Percentiles rank a stretch among this genome's conserved stretches.
These are phyloP conservation scores for Drosophila anomalata DNA, from an alignment of 2,888 invertebrate species.

Conservation along the genomic window DNA sequence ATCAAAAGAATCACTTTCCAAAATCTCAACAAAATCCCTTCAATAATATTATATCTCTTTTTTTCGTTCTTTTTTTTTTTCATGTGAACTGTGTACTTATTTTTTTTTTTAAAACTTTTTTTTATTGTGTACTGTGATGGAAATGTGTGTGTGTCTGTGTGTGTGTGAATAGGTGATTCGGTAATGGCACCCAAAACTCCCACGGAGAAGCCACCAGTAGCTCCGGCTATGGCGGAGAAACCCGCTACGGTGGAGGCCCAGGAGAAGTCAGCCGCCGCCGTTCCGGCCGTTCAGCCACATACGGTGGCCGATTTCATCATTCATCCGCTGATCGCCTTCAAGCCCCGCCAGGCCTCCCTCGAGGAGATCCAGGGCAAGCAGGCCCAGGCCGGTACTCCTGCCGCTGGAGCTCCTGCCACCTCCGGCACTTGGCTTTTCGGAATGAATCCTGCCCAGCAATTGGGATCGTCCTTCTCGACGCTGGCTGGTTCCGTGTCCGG, in stretches of 20 bases:
- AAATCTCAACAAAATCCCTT: neutral
- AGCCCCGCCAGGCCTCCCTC: constrained; percentile 63
- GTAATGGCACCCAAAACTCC: constrained; percentile 21
- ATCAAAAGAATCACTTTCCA: neutral
- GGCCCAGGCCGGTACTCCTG: constrained; percentile 16
- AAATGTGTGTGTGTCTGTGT: neutral
- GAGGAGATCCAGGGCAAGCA: constrained; percentile 71
- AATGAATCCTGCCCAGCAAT: constrained; percentile 76
- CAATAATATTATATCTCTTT: constrained; percentile 21
- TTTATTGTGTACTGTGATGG: constrained; percentile 25
- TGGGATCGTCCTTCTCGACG: constrained; percentile 73
- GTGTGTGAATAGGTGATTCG: constrained; percentile 1
- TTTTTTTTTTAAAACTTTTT: constrained; percentile 18
- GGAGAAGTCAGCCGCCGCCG: constrained; percentile 10
- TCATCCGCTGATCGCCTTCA: constrained; percentile 79
- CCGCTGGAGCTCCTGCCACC: constrained; percentile 16
- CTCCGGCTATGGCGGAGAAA: constrained; percentile 40
- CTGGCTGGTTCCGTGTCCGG: constrained; percentile 80
- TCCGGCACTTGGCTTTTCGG: constrained; percentile 69
- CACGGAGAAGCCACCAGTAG: constrained; percentile 25
- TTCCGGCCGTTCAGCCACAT: constrained; percentile 58
- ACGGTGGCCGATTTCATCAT: constrained; percentile 81
- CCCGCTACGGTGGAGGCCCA: constrained; percentile 43
- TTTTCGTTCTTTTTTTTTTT: constrained; percentile 67
- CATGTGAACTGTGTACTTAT: constrained; percentile 49